These are phyloP conservation scores for Apogon talboti DNA, from an alignment of 2,797 vertebrate genomes.

Conservation along the genomic window DNA sequence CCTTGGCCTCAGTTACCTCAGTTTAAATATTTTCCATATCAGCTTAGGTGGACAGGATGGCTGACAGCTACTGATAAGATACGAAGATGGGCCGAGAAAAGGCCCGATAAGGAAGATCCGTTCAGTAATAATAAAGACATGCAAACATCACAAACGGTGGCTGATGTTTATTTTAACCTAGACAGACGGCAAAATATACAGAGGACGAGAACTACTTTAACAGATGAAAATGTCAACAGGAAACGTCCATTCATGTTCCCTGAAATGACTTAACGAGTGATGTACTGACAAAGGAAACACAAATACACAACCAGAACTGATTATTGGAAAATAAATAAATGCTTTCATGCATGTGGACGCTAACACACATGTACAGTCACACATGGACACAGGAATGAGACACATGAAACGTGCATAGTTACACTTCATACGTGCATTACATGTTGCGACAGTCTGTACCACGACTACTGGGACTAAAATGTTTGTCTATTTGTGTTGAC, in stretches of 20 bases:
- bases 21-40: conserved; percentile 28
- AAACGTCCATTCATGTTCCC: conserved; percentile 32
- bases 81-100: conserved; percentile 4
- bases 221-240: conserved; percentile 42
- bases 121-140: conserved; percentile 2
- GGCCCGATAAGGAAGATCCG: conserved; percentile 6
- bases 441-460: neutral
- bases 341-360: neutral
- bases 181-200: conserved; percentile 14
- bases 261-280: conserved; percentile 33
- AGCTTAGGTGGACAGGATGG: conserved; percentile 28
- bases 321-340: neutral
- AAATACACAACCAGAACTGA: conserved; percentile 13
- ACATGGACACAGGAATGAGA: conserved; percentile 1
- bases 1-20: conserved; percentile 26
- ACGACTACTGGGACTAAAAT: neutral
- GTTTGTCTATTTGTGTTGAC: no score
- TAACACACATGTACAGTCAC: neutral
- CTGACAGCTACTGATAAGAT: conserved; percentile 50
- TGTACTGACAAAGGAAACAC: neutral
- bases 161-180: conserved; percentile 2
- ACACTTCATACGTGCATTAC: neutral
- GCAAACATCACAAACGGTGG: conserved; percentile 15
- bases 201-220: conserved; percentile 20
- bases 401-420: neutral